Conservation (phyloP, 2,888 invertebrate genomes). For the Rhagium mordax region DNA sequence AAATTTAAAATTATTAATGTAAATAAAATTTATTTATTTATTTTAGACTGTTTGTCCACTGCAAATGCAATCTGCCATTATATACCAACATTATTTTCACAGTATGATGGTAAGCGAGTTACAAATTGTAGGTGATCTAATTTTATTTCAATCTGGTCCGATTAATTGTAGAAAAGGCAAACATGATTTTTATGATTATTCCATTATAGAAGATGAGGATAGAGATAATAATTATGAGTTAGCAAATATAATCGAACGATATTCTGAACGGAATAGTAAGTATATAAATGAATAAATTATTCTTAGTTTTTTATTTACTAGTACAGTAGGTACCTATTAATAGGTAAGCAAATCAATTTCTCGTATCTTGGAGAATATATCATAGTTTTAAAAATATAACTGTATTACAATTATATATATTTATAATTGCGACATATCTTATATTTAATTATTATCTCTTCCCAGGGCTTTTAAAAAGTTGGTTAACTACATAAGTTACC, state of each 20-base stretch:
- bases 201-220: constrained; percentile 70
- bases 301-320: not conserved
- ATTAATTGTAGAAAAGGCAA: constrained; percentile 71
- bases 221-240: constrained; percentile 70
- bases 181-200: constrained; percentile 74
- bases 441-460: no score
- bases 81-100: constrained; percentile 70
- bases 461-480: no score
- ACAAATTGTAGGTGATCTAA: constrained; percentile 70
- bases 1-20: not conserved
- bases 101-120: constrained; percentile 65
- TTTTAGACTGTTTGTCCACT: constrained; percentile 73
- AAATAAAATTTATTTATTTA: constrained; percentile 38
- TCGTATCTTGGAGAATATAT: no score
- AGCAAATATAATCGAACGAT: constrained; percentile 73
- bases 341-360: no score
- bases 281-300: constrained; percentile 21
- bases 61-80: constrained; percentile 73
- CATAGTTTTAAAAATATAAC: no score
- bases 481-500: no score
- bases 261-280: constrained; percentile 76
- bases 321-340: no score
- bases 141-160: constrained; percentile 71
- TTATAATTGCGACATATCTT: no score
- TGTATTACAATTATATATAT: no score